A percentile compares a stretch with the other conserved stretches of the same genome.
These are phyloP conservation scores for Chelmon rostratus DNA, from an alignment of 2,797 vertebrate genomes.

Conservation along the genomic window DNA sequence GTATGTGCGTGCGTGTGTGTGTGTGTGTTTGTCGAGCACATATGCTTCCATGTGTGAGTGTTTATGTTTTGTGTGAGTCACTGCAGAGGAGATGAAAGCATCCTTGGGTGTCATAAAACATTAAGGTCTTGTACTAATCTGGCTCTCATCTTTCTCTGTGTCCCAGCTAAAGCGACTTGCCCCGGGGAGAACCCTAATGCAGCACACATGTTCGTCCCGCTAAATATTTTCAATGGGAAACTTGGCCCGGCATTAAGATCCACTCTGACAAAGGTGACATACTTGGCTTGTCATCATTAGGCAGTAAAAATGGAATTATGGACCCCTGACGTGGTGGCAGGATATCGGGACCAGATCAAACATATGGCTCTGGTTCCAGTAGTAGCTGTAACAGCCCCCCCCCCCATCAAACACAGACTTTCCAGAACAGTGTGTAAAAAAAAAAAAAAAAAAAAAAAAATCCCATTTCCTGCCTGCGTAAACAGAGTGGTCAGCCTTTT, in stretches of 20 bases:
- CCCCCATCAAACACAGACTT: constrained; percentile 33
- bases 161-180: constrained; percentile 48
- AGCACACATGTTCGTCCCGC: constrained; percentile 51
- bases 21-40: constrained; percentile 10
- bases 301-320: constrained; percentile 56
- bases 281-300: constrained; percentile 61
- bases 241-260: constrained; percentile 31
- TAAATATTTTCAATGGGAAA: constrained; percentile 47
- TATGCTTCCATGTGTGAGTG: constrained; percentile 45
- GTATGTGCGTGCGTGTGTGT: constrained; percentile 10
- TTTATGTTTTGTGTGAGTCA: constrained; percentile 66
- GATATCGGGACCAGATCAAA: constrained; percentile 59
- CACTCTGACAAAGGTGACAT: constrained; percentile 53
- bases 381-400: constrained; percentile 26
- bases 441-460: too few species aligned
- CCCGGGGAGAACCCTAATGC: constrained; percentile 43
- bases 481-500: constrained; percentile 20
- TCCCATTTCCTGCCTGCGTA: constrained; percentile 25
- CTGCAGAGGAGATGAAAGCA: constrained; percentile 68
- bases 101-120: constrained; percentile 72
- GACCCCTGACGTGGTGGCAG: constrained; percentile 13
- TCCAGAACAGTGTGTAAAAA: neutral
- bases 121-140: constrained; percentile 69
- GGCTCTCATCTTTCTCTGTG: constrained; percentile 62
- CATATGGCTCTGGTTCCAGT: constrained; percentile 40